A percentile compares a stretch with the other conserved stretches of the same genome.
Evolutionary conservation across 2,888 invertebrate genomes (phyloP).

Genomic region (Caenorhabditis afra): DNA sequence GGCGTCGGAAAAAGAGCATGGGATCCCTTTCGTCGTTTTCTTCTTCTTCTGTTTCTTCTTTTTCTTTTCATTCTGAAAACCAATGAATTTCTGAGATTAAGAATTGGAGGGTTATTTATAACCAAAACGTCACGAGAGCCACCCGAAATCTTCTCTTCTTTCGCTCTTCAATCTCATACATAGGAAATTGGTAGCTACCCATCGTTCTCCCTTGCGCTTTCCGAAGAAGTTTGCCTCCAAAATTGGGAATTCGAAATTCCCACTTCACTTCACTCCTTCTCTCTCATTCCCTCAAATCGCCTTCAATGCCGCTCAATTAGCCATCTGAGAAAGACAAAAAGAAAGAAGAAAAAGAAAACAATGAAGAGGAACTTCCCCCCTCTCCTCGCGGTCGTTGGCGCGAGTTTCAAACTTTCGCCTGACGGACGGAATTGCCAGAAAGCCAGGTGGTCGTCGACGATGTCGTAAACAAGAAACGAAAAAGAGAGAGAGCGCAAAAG

Average conservation of each 20-base stretch:
- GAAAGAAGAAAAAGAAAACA: background rate
- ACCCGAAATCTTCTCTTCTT: background rate
- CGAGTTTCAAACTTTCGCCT: slow-evolving; percentile 9
- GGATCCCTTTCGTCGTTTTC: slow-evolving; percentile 13
- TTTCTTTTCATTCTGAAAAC: background rate
- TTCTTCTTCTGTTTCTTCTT: slow-evolving; percentile 17
- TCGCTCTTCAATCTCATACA: background rate
- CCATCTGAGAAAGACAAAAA: background rate
- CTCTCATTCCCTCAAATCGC: background rate
- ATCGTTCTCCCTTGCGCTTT: no score
- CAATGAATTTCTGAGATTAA: slow-evolving; percentile 2
- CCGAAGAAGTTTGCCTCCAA: no score
- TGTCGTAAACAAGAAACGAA: slow-evolving; percentile 36
- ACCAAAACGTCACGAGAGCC: background rate
- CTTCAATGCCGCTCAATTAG: background rate
- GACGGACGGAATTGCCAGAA: slow-evolving; percentile 15
- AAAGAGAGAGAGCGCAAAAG: background rate
- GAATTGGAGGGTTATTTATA: background rate
- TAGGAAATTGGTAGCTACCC: no score
- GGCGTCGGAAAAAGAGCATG: slow-evolving; percentile 23
- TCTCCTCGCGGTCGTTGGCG: no score
- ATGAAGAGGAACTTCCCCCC: background rate
- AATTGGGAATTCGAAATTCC: no score
- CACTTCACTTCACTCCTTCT: no score
- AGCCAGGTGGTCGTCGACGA: slow-evolving; percentile 32